Conservation (phyloP, 2,888 invertebrate genomes). For the Eurytoma californica region DNA sequence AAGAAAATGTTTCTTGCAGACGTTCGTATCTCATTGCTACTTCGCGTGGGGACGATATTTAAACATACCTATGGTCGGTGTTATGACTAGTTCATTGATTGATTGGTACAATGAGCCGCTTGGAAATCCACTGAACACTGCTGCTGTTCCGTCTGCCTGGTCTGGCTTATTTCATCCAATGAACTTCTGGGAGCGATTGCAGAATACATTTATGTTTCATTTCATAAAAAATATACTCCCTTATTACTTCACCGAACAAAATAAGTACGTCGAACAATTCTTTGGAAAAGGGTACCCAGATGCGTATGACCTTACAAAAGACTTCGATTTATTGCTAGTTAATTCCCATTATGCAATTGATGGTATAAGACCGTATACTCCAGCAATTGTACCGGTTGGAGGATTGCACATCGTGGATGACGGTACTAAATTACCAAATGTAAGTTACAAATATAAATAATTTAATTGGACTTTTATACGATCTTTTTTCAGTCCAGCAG, state of each 20-base stretch:
- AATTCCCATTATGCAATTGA: slow-evolving; percentile 77
- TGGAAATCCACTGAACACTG: slow-evolving; percentile 43
- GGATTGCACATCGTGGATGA: slow-evolving; percentile 74
- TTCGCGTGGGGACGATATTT: slow-evolving; percentile 39
- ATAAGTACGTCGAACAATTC: slow-evolving; percentile 35
- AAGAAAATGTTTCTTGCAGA: not conserved
- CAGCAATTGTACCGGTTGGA: slow-evolving; percentile 77
- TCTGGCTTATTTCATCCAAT: slow-evolving; percentile 13
- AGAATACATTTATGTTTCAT: slow-evolving; percentile 6
- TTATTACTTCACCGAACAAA: not conserved
- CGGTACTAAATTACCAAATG: slow-evolving; percentile 20
- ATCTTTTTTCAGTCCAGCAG: no score
- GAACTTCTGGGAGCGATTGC: slow-evolving; percentile 33
- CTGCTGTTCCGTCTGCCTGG: slow-evolving; percentile 1
- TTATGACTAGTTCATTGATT: slow-evolving; percentile 18
- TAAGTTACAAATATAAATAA: not conserved
- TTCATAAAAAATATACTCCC: not conserved
- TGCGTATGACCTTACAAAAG: slow-evolving; percentile 61
- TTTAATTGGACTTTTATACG: no score
- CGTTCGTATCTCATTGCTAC: slow-evolving; percentile 32
- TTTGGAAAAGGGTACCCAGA: slow-evolving; percentile 44
- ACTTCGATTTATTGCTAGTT: slow-evolving; percentile 73
- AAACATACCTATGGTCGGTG: slow-evolving; percentile 39
- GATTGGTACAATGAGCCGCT: slow-evolving; percentile 38
- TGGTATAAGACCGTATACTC: slow-evolving; percentile 75